These are phyloP conservation scores for Nomada goodeniana DNA, from an alignment of 2,888 invertebrate species.

Conservation along the genomic window DNA sequence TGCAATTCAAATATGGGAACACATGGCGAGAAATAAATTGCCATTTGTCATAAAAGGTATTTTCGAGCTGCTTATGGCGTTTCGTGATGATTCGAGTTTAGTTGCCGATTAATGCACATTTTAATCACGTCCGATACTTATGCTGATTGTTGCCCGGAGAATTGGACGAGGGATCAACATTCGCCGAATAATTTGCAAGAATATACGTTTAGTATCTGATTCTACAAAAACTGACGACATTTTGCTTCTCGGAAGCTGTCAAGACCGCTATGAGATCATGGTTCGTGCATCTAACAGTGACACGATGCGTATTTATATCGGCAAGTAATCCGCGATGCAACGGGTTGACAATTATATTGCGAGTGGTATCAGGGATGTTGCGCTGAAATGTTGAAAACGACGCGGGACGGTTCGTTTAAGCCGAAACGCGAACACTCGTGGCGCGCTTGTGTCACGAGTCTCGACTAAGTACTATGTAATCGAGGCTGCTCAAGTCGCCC, in stretches of 20 bases:
- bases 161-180: neutral
- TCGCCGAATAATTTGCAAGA: neutral
- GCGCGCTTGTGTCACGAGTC: too few relatives aligned
- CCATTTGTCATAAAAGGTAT: neutral
- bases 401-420: neutral
- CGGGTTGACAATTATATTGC: slow-evolving; percentile 7
- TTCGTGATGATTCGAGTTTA: neutral
- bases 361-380: neutral
- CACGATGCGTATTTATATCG: slow-evolving; percentile 39
- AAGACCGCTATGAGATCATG: slow-evolving; percentile 30
- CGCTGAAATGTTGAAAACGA: neutral
- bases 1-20: slow-evolving; percentile 28
- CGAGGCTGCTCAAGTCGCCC: too few relatives aligned
- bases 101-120: neutral
- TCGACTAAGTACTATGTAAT: too few relatives aligned
- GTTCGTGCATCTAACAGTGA: slow-evolving; percentile 18
- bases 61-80: neutral
- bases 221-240: neutral
- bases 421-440: neutral
- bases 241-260: slow-evolving; percentile 13
- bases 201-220: neutral
- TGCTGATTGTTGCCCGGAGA: neutral
- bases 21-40: neutral
- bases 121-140: neutral
- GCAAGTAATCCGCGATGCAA: slow-evolving; percentile 11